Evolutionary conservation across 1,140 invertebrate species (phyloP).

Genomic region (Heliconius melpomene): DNA sequence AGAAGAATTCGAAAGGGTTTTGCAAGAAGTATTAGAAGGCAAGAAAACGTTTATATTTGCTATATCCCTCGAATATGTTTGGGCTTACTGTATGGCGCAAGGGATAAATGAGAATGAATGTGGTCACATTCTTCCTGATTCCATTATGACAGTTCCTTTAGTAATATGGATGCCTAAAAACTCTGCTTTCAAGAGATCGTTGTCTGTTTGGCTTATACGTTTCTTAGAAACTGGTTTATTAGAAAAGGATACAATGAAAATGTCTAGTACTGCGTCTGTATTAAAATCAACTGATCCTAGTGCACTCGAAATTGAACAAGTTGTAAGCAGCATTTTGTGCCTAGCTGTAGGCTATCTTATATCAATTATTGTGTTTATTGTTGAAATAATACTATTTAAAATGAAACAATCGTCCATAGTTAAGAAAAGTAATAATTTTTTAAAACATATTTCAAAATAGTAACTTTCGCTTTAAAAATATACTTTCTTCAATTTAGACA

Average conservation of each 20-base stretch:
- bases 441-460: background rate
- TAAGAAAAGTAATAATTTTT: background rate
- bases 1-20: constrained; percentile 51
- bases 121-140: constrained; percentile 62
- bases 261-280: constrained; percentile 31
- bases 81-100: constrained; percentile 54
- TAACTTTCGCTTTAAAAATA: no score
- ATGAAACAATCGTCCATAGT: background rate
- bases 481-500: no score
- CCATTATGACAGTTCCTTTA: constrained; percentile 63
- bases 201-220: constrained; percentile 54
- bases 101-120: constrained; percentile 57
- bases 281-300: constrained; percentile 42
- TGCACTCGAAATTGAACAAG: constrained; percentile 52
- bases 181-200: constrained; percentile 51
- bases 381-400: constrained; percentile 48
- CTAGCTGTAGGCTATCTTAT: constrained; percentile 51
- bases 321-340: constrained; percentile 53
- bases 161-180: constrained; percentile 64
- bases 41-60: constrained; percentile 60
- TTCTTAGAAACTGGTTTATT: constrained; percentile 60
- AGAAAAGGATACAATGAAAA: constrained; percentile 47
- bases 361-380: constrained; percentile 47
- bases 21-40: constrained; percentile 53
- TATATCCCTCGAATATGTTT: constrained; percentile 62